A percentile compares a stretch with the other conserved stretches of the same genome.
phyloP scores from a whole-genome alignment of 2,797 vertebrate genomes.

The Sparus aurata region DNA sequence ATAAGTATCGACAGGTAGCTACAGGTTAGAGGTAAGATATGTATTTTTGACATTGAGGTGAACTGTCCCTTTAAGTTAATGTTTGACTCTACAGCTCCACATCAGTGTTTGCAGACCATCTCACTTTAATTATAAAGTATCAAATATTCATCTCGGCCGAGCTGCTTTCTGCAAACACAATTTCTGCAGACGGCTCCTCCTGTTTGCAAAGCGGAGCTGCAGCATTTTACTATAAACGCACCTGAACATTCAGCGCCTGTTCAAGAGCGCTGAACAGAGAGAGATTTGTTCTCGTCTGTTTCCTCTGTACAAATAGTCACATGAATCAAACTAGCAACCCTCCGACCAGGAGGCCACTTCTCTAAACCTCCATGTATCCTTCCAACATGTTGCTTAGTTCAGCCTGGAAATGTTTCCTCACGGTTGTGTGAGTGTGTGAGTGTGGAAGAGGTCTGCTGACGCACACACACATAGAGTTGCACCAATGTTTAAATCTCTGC shows the following conservation, averaged over 20 bases:
- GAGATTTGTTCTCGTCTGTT: slow-evolving; percentile 27
- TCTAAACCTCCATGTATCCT: neutral
- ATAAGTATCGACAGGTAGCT: too few species aligned
- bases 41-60: too few species aligned
- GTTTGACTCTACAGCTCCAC: neutral
- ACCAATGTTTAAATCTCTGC: slow-evolving; percentile 36
- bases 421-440: slow-evolving; percentile 29
- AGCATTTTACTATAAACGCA: slow-evolving; percentile 11
- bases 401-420: slow-evolving; percentile 18
- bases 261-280: slow-evolving; percentile 1
- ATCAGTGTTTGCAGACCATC: slow-evolving; percentile 9
- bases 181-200: neutral
- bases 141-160: slow-evolving; percentile 12
- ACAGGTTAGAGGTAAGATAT: too few species aligned
- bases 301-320: slow-evolving; percentile 13
- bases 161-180: slow-evolving; percentile 4
- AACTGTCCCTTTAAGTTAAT: neutral
- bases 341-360: slow-evolving; percentile 26
- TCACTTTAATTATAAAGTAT: neutral
- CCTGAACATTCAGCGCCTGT: neutral
- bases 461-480: slow-evolving; percentile 5
- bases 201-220: slow-evolving; percentile 10
- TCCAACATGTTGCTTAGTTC: slow-evolving; percentile 11
- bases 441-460: slow-evolving; percentile 8
- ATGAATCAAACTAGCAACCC: slow-evolving; percentile 17